Evolutionary conservation across 2,888 invertebrate species (phyloP).

Genomic region (Drosophila ochracea): DNA sequence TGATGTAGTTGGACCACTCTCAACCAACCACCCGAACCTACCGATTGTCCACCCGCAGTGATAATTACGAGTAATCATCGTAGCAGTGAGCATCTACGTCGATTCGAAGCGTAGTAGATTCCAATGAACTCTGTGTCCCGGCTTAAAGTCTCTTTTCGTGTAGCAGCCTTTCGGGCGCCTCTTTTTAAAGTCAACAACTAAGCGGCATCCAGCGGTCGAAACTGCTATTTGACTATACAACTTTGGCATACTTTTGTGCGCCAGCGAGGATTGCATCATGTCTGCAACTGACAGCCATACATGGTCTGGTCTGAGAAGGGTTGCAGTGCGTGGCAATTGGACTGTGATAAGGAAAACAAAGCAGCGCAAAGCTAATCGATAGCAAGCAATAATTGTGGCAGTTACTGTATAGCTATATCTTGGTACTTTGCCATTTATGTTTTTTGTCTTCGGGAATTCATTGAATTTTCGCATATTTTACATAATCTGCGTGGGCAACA

Average conservation of each 20-base stretch:
- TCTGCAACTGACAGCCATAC: constrained; percentile 59
- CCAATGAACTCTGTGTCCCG: constrained; percentile 58
- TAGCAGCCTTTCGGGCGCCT: constrained; percentile 59
- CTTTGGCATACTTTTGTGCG: constrained; percentile 25
- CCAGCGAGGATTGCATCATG: constrained; percentile 13
- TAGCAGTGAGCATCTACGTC: constrained; percentile 23
- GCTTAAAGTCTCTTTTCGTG: constrained; percentile 23
- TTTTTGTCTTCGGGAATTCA: constrained; percentile 9
- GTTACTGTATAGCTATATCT: not conserved
- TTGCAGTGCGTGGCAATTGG: not conserved
- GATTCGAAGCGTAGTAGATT: constrained; percentile 32
- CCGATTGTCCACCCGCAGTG: constrained; percentile 51
- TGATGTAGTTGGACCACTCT: not conserved
- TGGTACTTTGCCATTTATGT: constrained; percentile 61
- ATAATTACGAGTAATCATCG: constrained; percentile 66
- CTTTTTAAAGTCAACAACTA: constrained; percentile 15
- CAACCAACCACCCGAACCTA: constrained; percentile 13
- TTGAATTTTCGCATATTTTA: constrained; percentile 28
- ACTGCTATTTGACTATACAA: not conserved
- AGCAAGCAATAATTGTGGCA: constrained; percentile 35
- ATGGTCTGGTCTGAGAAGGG: not conserved
- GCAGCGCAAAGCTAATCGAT: constrained; percentile 53
- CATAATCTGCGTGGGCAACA: constrained; percentile 33
- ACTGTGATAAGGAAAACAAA: constrained; percentile 36
- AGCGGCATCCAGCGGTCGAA: constrained; percentile 21